These are phyloP conservation scores for Orchesella flavescens DNA, from an alignment of 2,888 invertebrate species.

Conservation along the genomic window DNA sequence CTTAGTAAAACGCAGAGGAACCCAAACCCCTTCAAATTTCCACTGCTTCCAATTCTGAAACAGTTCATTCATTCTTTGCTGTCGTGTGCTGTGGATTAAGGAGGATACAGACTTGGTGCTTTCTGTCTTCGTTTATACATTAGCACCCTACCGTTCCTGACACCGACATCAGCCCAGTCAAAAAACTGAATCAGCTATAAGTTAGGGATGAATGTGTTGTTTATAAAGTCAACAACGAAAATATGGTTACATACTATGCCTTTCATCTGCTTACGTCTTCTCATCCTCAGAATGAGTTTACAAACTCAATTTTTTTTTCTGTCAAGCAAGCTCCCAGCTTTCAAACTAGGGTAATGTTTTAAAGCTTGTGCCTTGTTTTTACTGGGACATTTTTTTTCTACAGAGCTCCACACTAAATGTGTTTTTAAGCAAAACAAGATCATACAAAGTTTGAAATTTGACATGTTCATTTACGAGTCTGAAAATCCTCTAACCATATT, in stretches of 20 bases:
- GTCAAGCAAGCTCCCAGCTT: conserved; percentile 6
- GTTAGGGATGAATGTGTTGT: conserved; percentile 20
- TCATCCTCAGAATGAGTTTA: not conserved
- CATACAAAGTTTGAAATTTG: conserved; percentile 2
- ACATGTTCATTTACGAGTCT: not conserved
- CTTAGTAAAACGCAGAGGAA: conserved; percentile 16
- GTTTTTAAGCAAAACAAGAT: conserved; percentile 49
- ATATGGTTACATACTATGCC: not conserved
- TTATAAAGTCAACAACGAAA: conserved; percentile 38
- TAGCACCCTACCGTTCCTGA: conserved; percentile 35
- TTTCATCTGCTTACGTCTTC: conserved; percentile 17
- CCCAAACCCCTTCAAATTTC: conserved; percentile 15
- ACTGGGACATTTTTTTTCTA: conserved; percentile 28
- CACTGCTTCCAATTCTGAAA: conserved; percentile 3
- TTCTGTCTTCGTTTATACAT: conserved; percentile 22
- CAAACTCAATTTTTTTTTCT: not conserved
- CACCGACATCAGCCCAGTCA: conserved; percentile 10
- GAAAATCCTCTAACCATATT: not conserved
- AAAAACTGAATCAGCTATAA: conserved; percentile 8
- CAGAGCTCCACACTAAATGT: conserved; percentile 26
- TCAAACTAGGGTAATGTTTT: conserved; percentile 45
- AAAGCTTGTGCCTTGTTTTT: conserved; percentile 47
- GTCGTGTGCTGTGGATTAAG: conserved; percentile 42
- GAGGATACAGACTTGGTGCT: conserved; percentile 15
- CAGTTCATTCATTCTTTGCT: conserved; percentile 41